Percentiles rank a stretch among this genome's conserved stretches.
These are phyloP conservation scores for Lasioglossum vierecki DNA, from an alignment of 2,888 invertebrate genomes.

Conservation along the genomic window DNA sequence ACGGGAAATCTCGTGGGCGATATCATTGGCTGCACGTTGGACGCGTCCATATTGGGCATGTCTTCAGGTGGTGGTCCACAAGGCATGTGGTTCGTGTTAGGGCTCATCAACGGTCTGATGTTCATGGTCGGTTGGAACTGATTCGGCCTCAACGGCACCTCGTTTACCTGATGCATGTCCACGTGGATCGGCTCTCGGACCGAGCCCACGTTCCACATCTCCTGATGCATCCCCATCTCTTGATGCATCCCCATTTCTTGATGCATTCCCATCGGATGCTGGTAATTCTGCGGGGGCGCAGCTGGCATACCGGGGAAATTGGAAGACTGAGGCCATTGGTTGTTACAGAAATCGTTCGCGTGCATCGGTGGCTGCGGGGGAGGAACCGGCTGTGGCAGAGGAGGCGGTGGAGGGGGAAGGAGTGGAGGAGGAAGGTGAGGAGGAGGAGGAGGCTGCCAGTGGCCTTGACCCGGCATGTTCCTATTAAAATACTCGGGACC, in stretches of 20 bases:
- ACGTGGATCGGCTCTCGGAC: conserved; percentile 42
- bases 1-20: conserved; percentile 61
- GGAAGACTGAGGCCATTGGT: conserved; percentile 53
- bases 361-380: conserved; percentile 20
- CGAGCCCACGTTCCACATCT: conserved; percentile 66
- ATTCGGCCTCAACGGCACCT: conserved; percentile 56
- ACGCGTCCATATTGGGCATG: conserved; percentile 25
- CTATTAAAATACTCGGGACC: conserved; percentile 58
- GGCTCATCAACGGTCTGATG: conserved; percentile 65
- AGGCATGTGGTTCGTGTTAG: conserved; percentile 45
- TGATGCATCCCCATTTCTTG: conserved; percentile 72
- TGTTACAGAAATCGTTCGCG: conserved; percentile 46
- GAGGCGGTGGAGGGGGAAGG: background rate
- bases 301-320: conserved; percentile 43
- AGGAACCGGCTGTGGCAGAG: background rate
- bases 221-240: conserved; percentile 73
- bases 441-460: conserved; percentile 46
- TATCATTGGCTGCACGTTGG: conserved; percentile 45
- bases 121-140: conserved; percentile 47
- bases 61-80: conserved; percentile 38
- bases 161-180: conserved; percentile 63
- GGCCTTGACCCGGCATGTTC: conserved; percentile 41
- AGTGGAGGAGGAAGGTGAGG: conserved; percentile 7
- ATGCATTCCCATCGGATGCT: conserved; percentile 56
- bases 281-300: conserved; percentile 57